Evolutionary conservation across 2,797 vertebrate species (phyloP), one percentile per base, ranked within the genome.

Genomic region (Sebastes minor): DNA sequence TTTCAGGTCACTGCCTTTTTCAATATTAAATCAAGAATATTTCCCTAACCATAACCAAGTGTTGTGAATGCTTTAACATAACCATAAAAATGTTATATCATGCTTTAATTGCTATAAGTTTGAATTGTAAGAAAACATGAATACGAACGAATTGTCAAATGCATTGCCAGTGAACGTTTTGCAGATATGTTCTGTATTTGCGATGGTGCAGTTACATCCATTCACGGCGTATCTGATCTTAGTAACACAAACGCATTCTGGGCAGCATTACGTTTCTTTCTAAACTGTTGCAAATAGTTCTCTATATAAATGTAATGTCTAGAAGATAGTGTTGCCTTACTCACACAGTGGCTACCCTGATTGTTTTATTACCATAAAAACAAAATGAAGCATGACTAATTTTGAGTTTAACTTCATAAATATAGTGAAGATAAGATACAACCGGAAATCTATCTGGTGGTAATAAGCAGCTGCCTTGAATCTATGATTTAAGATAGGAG

Each of bases 301-400:
- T 33, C n/a, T 25, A 57, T 16, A 52, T 30, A 11, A 69, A 69
- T 69, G 12, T 53, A 16, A 52, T 23, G 22, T 68, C 7, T 33
- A 23, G 8, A 5, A 7, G 28, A 27, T 16, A 0, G 27, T 5
- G 7, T 55, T 16, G 52, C 52, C 8, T 49, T 20, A 0, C 18
- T 49, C 46, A 49, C 46, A 20, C 18, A 49, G 18, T 49, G 46
- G 8, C 52, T 69, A 28, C 1, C 46, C 11, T 9, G 46, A 53
- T 32, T 68, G 46, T 2, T 52, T 53, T 13, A 32, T 8, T 16
- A 32, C 28, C 49, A 55, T 35, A 55, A 32, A 32, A 32, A 20
- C 46, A 8, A 16, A 67, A 32, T 1, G 0, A 53, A 68, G 27
- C 65, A 32, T 68, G 11, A 32, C 46, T 23, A 18, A 30, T 0